Evolutionary conservation across 2,113 vertebrate genomes (phyloP).

Genomic region (Reinhardtius hippoglossoides): DNA sequence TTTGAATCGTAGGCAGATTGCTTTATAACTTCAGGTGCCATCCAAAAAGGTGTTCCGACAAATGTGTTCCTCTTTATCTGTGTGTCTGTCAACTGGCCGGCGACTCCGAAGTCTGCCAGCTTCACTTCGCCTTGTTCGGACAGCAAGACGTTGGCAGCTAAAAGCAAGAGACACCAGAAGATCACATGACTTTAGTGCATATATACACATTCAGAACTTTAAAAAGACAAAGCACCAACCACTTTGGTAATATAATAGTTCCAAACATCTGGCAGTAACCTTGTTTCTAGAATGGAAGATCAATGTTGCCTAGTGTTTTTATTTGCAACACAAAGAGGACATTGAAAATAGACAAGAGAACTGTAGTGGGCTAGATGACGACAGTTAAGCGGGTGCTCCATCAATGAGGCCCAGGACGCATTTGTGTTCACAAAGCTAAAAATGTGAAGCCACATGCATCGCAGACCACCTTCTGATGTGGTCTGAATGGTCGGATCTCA

Average conservation of each 20-base stretch:
- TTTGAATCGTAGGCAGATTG: constrained; percentile 97
- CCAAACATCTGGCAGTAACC: neutral
- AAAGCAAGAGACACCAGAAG: constrained; percentile 7
- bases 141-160: constrained; percentile 96
- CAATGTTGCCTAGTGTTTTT: neutral
- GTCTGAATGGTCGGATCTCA: neutral
- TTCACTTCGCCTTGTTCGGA: constrained; percentile 98
- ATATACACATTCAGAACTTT: neutral
- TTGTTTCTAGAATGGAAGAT: neutral
- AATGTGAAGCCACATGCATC: neutral
- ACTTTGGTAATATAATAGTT: neutral
- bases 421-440: neutral
- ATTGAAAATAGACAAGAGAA: neutral
- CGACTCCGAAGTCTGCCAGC: constrained; percentile 97
- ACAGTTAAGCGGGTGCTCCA: neutral
- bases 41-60: constrained; percentile 98
- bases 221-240: neutral
- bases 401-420: neutral
- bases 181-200: neutral
- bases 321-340: neutral
- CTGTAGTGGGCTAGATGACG: neutral
- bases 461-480: neutral
- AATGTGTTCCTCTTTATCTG: constrained; percentile 99
- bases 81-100: constrained; percentile 95
- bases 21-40: constrained; percentile 99